Base-by-base conservation (phyloP, 2,113 vertebrate genomes). In the Aptenodytes forsteri region DNA sequence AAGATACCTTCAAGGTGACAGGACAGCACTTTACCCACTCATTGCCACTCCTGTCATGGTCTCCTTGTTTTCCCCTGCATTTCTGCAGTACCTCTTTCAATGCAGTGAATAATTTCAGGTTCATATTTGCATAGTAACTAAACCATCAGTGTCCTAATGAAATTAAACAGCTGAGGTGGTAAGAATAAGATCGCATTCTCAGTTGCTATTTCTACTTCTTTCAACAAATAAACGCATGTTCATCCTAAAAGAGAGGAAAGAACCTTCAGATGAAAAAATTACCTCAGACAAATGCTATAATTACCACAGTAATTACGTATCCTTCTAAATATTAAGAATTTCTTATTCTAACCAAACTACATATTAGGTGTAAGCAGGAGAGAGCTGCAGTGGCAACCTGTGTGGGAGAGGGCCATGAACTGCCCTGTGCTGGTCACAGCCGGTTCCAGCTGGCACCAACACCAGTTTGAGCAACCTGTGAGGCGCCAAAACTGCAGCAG, bases 31-130 rank as follows among this genome's bases (percentile, higher is more conserved):
- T 58, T 0, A 26, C 2, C 6, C 2, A 6, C 42, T 13, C 26
- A 0, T 0, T 7, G 6, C 13, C 26, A n/a, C 7, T 62, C 32
- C 66, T 66, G 20, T 13, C 49, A 8, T 0, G 2, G 38, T 20
- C 49, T 59, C n/a, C 46, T 59, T 40, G 44, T 2, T 30, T 65
- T 18, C 13, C 11, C 17, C 30, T 3, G 1, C 2, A 2, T 49
- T 70, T 66, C 47, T 90, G 52, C 7, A 4, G 30, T 15, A n/a
- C 29, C 5, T n/a, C 55, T 75, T 55, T 21, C 56, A 76, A 17
- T 5, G 11, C 25, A 61, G 6, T 7, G 8, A 77, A 14, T 23
- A 58, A 42, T 25, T 84, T 61, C 36, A 58, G 13, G 42, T 21
- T 80, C 30, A 9, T 26, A 67, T 40, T 54, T 81, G 58, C 38